Percentiles rank a stretch among this genome's conserved stretches.
phyloP scores from a whole-genome alignment of 2,888 invertebrate species.

The Habrosyne pyritoides region DNA sequence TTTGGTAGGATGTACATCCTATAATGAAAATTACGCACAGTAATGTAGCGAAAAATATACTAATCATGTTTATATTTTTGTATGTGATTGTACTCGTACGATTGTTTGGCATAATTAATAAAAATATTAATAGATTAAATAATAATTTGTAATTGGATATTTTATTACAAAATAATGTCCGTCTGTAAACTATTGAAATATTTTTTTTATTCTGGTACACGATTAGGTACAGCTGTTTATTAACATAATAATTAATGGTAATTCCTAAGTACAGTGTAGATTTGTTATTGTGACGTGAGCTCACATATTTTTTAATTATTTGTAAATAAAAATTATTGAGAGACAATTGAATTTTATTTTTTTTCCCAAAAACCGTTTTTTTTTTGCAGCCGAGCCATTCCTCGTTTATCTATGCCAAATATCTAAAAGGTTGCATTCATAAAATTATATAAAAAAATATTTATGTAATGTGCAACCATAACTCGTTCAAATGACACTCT shows the following conservation, averaged over 20 bases:
- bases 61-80: conserved; percentile 2
- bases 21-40: conserved; percentile 17
- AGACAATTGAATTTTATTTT: conserved; percentile 32
- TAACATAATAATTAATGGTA: conserved; percentile 26
- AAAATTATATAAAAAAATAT: too few species aligned
- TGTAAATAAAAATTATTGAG: conserved; percentile 68
- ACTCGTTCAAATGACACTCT: too few species aligned
- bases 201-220: conserved; percentile 18
- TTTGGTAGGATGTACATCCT: not conserved
- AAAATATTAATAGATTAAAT: not conserved
- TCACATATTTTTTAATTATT: conserved; percentile 70
- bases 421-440: too few species aligned
- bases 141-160: conserved; percentile 14
- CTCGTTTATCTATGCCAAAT: too few species aligned
- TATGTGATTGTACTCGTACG: conserved; percentile 6
- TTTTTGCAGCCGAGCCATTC: too few species aligned
- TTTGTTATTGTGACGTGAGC: conserved; percentile 60
- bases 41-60: not conserved
- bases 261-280: conserved; percentile 46
- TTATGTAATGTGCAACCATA: too few species aligned
- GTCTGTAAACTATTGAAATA: conserved; percentile 5
- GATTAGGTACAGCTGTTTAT: conserved; percentile 35
- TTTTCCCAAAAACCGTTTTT: too few species aligned
- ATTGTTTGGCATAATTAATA: conserved; percentile 3
- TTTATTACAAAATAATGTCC: conserved; percentile 22